A percentile compares a stretch with the other conserved stretches of the same genome.
phyloP scores from a whole-genome alignment of 2,797 vertebrate species.

The Dermochelys coriacea region DNA sequence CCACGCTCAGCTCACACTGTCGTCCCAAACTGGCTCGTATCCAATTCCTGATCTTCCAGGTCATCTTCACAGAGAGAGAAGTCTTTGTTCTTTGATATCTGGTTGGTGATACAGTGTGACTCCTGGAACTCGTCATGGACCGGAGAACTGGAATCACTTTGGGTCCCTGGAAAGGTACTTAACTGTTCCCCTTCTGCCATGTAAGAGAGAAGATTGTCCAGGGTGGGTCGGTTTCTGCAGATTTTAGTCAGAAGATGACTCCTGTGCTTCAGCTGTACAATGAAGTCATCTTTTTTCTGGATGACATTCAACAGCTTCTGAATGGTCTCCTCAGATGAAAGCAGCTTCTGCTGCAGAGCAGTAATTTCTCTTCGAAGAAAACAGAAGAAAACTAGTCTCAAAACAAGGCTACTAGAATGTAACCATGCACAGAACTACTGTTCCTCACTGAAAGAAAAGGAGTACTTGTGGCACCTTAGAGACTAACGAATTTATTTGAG shows the following conservation, averaged over 20 bases:
- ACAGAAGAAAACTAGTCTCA: background rate
- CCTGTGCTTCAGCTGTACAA: constrained; percentile 80
- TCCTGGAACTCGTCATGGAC: constrained; percentile 50
- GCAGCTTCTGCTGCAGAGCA: constrained; percentile 80
- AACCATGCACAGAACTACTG: background rate
- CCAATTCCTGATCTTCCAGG: constrained; percentile 72
- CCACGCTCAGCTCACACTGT: constrained; percentile 78
- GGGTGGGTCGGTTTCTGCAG: constrained; percentile 77
- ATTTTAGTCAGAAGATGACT: constrained; percentile 83
- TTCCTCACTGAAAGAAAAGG: too few relatives aligned
- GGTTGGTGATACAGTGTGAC: constrained; percentile 71
- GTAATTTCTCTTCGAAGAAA: constrained; percentile 79
- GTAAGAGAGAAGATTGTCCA: constrained; percentile 81
- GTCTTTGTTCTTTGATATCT: constrained; percentile 76
- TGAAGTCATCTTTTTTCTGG: constrained; percentile 79
- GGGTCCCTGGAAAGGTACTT: constrained; percentile 61
- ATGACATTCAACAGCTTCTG: constrained; percentile 78
- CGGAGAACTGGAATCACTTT: constrained; percentile 40
- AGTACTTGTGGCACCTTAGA: too few relatives aligned
- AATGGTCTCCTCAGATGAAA: constrained; percentile 79
- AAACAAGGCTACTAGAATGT: background rate
- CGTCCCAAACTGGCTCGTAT: constrained; percentile 83
- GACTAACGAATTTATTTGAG: too few relatives aligned
- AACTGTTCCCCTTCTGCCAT: constrained; percentile 83
- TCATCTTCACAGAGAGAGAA: constrained; percentile 80